Conservation (phyloP, 2,888 invertebrate species). For the Sarcophaga carnaria region DNA sequence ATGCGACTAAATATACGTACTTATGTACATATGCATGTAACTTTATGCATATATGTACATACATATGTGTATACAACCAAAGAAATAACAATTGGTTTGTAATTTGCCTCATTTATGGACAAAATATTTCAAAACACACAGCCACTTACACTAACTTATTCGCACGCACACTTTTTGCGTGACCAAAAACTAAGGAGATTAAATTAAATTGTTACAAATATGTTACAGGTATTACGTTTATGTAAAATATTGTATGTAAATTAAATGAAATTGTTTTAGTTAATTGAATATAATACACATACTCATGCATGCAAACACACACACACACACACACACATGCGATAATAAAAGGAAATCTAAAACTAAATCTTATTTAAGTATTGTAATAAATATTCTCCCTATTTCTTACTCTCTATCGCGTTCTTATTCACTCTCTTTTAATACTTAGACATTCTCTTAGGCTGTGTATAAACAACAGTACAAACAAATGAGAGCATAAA, state of each 20-base stretch:
- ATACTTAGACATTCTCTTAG: too few species aligned
- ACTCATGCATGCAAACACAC: not conserved
- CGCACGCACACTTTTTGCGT: slow-evolving; percentile 25
- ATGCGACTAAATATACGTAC: not conserved
- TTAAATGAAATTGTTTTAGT: slow-evolving; percentile 44
- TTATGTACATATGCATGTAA: too few species aligned
- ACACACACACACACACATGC: too few species aligned
- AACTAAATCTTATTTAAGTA: too few species aligned
- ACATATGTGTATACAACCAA: not conserved
- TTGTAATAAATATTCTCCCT: too few species aligned
- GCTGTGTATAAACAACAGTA: too few species aligned
- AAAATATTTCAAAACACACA: not conserved
- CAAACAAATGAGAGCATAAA: too few species aligned
- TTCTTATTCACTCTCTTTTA: too few species aligned
- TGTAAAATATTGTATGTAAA: slow-evolving; percentile 36
- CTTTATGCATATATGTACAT: too few species aligned
- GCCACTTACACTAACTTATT: not conserved
- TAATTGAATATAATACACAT: slow-evolving; percentile 1
- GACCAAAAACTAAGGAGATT: slow-evolving; percentile 41
- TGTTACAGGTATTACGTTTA: slow-evolving; percentile 3
- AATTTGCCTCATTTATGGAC: not conserved
- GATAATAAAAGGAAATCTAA: too few species aligned
- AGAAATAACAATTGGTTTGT: not conserved
- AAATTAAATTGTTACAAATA: slow-evolving; percentile 52
- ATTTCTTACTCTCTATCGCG: too few species aligned